These are phyloP conservation scores for Sycophila texana DNA, from an alignment of 2,888 invertebrate genomes.

Conservation along the genomic window DNA sequence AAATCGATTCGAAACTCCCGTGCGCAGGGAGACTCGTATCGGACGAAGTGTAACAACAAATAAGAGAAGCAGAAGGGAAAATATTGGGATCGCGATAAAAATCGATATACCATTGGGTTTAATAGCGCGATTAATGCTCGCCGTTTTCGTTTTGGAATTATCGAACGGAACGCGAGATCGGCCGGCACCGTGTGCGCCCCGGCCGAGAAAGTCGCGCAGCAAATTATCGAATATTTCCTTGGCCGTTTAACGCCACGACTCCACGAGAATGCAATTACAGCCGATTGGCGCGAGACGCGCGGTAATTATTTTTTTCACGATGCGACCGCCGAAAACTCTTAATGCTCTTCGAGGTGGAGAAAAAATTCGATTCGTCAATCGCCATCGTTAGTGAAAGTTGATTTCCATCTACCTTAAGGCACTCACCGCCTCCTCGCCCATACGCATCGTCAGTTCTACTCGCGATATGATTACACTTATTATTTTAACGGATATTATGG, in stretches of 20 bases:
- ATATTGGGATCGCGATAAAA: constrained; percentile 46
- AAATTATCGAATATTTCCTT: constrained; percentile 62
- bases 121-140: constrained; percentile 47
- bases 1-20: neutral
- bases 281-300: constrained; percentile 8
- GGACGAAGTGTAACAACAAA: constrained; percentile 22
- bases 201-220: constrained; percentile 52
- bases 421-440: neutral
- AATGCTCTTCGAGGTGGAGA: constrained; percentile 9
- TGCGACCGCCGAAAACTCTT: constrained; percentile 16
- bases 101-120: constrained; percentile 40
- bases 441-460: neutral
- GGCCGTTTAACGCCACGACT: constrained; percentile 58
- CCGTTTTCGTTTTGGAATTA: constrained; percentile 40
- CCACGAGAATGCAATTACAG: constrained; percentile 54
- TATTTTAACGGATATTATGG: constrained; percentile 17
- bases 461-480: constrained; percentile 35
- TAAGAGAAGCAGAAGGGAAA: constrained; percentile 35
- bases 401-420: constrained; percentile 23
- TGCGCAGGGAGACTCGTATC: neutral
- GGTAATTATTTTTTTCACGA: constrained; percentile 49
- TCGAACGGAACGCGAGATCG: neutral
- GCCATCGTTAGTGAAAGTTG: constrained; percentile 51
- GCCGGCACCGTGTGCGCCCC: neutral
- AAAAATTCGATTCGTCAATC: constrained; percentile 53